Base-by-base conservation (phyloP, 2,113 vertebrate species). In the Dasyprocta punctata region DNA sequence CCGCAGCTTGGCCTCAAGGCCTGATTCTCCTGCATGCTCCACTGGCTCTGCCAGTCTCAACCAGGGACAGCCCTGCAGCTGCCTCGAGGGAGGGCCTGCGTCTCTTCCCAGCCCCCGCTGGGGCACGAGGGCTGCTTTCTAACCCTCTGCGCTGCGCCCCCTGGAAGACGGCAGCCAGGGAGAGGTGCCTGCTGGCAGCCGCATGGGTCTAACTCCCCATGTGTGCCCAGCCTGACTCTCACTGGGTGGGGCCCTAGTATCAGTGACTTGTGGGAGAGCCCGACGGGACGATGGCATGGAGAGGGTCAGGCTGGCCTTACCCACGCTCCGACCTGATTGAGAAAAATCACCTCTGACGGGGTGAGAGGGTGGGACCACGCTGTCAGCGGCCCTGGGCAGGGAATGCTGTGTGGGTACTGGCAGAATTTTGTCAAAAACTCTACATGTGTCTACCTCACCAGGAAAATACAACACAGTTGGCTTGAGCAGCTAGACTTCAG, bases 371-470 rank as follows among this genome's bases (percentile, higher is more conserved):
- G 17, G 65, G 24, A 10, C 58, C 20, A 65, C 3, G 3, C 3
- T 1, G 0, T 5, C 36, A 41, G 71, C 2, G 16, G 13, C 33
- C 36, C 33, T 22, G 10, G 47, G 54, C 9, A 4, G 8, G 5
- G 20, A 10, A 5, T 12, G 13, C 36, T 30, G 4, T 60, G 30
- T 49, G 77, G 38, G 12, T 83, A 56, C 19, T 89, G 28, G 22
- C 10, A 67, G 22, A 58, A 47, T 49, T 84, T 69, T 69, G n/a
- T 44, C 30, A 56, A 44, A 87, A 80, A 54, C 10, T 80, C 49
- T 44, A 26, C 9, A 85, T 60, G 49, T 61, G 69, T 77, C 80
- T n/a, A 4, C 71, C 89, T 65, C 56, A 73, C 26, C 7, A 17
- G n/a, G 30, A 82, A 61, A 41, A 54, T 26, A 16, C 26, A 75